Evolutionary conservation across 2,888 invertebrate species (phyloP).

Genomic region (Tachina lurida): DNA sequence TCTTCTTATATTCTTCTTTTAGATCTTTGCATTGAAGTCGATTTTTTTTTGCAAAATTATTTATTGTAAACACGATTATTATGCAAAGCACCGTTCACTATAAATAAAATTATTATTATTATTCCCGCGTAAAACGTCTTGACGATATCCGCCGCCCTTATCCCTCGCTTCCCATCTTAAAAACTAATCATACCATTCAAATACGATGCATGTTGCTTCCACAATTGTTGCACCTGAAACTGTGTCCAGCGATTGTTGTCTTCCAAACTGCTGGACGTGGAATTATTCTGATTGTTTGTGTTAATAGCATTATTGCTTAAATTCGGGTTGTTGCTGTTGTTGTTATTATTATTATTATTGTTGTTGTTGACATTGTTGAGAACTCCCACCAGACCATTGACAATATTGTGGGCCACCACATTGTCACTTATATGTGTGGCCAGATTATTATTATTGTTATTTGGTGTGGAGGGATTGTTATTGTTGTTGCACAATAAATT

Average conservation of each 20-base stretch:
- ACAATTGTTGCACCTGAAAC: slow-evolving; percentile 83
- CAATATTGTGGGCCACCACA: slow-evolving; percentile 77
- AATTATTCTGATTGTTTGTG: slow-evolving; percentile 60
- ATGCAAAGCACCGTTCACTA: not conserved
- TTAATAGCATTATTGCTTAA: slow-evolving; percentile 71
- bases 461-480: slow-evolving; percentile 71
- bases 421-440: slow-evolving; percentile 74
- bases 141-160: not conserved
- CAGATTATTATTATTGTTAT: slow-evolving; percentile 71
- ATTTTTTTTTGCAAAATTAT: too few relatives aligned
- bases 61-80: too few relatives aligned
- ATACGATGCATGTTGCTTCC: slow-evolving; percentile 83
- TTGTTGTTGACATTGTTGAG: slow-evolving; percentile 73
- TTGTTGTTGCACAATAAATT: slow-evolving; percentile 65
- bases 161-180: not conserved
- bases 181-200: slow-evolving; percentile 80
- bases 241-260: slow-evolving; percentile 82
- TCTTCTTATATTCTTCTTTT: too few relatives aligned
- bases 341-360: slow-evolving; percentile 70
- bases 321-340: slow-evolving; percentile 72
- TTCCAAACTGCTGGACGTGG: slow-evolving; percentile 29
- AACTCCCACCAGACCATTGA: slow-evolving; percentile 77
- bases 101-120: not conserved
- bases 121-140: not conserved
- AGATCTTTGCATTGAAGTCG: too few relatives aligned